Percentiles rank a stretch among this genome's conserved stretches.
phyloP scores from a whole-genome alignment of 2,797 vertebrate genomes.

The Triplophysa yarkandensis region DNA sequence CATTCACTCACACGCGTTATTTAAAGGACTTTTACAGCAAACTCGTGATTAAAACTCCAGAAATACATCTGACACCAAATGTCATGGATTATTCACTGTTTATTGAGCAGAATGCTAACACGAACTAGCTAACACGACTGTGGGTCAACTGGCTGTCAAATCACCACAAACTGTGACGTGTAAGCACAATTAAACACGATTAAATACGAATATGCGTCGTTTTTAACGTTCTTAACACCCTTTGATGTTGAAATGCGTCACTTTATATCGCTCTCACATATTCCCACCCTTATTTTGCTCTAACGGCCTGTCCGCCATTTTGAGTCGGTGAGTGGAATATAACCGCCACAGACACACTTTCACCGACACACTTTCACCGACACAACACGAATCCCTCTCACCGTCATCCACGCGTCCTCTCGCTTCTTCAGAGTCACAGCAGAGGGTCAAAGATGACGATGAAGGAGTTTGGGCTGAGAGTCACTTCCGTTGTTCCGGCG shows the following conservation, averaged over 20 bases:
- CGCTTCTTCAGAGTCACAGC: slow-evolving; percentile 14
- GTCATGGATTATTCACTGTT: neutral
- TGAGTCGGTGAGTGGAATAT: slow-evolving; percentile 82
- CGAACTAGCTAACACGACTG: slow-evolving; percentile 28
- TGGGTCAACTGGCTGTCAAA: slow-evolving; percentile 25
- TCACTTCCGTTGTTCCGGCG: slow-evolving; percentile 71
- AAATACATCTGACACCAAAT: slow-evolving; percentile 8
- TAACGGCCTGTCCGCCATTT: slow-evolving; percentile 94
- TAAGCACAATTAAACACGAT: neutral
- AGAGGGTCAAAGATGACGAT: slow-evolving; percentile 33
- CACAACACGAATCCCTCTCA: slow-evolving; percentile 33
- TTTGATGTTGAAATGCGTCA: neutral
- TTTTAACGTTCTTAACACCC: neutral
- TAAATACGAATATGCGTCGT: too few relatives aligned
- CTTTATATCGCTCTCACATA: slow-evolving; percentile 12
- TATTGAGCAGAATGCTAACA: slow-evolving; percentile 23
- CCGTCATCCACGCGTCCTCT: slow-evolving; percentile 36
- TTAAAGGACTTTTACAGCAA: neutral
- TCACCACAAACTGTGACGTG: neutral
- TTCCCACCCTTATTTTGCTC: slow-evolving; percentile 68
- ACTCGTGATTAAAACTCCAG: neutral
- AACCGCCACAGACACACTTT: slow-evolving; percentile 80
- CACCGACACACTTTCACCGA: slow-evolving; percentile 26
- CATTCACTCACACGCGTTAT: neutral
- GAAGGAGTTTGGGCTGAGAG: slow-evolving; percentile 33